A percentile compares a stretch with the other conserved stretches of the same genome.
These are phyloP conservation scores for Fregetta grallaria DNA, from an alignment of 2,113 vertebrate genomes.

Conservation along the genomic window DNA sequence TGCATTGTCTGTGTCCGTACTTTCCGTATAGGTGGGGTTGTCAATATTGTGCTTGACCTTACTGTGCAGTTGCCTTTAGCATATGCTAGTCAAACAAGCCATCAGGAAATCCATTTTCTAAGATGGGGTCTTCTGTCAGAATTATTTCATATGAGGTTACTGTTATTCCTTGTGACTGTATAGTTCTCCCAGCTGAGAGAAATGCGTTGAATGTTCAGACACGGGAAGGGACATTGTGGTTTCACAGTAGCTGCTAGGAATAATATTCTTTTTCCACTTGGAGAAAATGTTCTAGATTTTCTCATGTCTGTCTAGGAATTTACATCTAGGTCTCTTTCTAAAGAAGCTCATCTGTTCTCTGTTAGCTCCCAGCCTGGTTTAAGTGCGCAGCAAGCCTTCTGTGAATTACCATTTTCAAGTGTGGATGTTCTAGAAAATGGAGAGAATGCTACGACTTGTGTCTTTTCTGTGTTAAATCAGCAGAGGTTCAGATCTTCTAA, in stretches of 20 bases:
- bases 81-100: neutral
- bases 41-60: neutral
- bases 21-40: neutral
- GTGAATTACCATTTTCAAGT: neutral
- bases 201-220: neutral
- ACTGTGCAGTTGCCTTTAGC: conserved; percentile 6
- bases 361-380: neutral
- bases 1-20: neutral
- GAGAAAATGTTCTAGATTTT: neutral
- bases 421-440: neutral
- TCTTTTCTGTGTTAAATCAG: neutral
- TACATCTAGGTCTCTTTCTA: neutral
- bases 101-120: conserved; percentile 7
- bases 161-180: neutral
- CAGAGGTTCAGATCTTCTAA: neutral
- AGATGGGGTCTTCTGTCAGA: neutral
- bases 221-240: neutral
- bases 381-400: neutral
- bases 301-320: neutral
- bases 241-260: neutral
- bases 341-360: neutral
- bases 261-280: neutral
- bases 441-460: neutral
- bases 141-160: neutral
- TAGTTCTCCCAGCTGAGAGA: neutral